These are phyloP conservation scores for Percina caprodes DNA, from an alignment of 2,113 vertebrate species.

Conservation along the genomic window DNA sequence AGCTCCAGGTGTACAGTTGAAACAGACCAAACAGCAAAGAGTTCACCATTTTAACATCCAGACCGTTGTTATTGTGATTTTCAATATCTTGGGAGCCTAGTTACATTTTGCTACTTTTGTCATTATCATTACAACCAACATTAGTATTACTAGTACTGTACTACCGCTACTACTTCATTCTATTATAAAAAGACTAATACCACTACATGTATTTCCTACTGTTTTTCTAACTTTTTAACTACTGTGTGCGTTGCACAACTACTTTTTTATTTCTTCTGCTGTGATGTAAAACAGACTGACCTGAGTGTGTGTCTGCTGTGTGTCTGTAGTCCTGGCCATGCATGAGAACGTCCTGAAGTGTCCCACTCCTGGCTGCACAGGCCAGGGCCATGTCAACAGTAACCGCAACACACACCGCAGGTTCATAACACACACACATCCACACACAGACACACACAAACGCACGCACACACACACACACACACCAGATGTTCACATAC, in stretches of 20 bases:
- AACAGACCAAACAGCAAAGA: no score
- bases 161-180: background rate
- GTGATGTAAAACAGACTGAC: slow-evolving; percentile 39
- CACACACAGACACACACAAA: slow-evolving; percentile 3
- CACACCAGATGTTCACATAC: background rate
- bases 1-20: no score
- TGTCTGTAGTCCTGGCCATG: slow-evolving; percentile 94
- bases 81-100: background rate
- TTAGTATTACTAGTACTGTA: background rate
- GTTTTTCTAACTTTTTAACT: background rate
- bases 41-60: background rate
- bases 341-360: slow-evolving; percentile 99
- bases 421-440: slow-evolving; percentile 73
- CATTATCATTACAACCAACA: background rate
- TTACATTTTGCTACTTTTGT: background rate
- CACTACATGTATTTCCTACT: slow-evolving; percentile 1
- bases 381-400: slow-evolving; percentile 99
- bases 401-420: slow-evolving; percentile 99
- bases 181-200: slow-evolving; percentile 20
- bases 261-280: background rate
- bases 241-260: background rate
- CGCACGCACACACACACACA: slow-evolving; percentile 6
- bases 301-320: slow-evolving; percentile 44
- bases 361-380: slow-evolving; percentile 97
- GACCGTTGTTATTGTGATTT: background rate